These are phyloP conservation scores for Ranitomeya imitator DNA, from an alignment of 2,113 vertebrate genomes.

Conservation along the genomic window DNA sequence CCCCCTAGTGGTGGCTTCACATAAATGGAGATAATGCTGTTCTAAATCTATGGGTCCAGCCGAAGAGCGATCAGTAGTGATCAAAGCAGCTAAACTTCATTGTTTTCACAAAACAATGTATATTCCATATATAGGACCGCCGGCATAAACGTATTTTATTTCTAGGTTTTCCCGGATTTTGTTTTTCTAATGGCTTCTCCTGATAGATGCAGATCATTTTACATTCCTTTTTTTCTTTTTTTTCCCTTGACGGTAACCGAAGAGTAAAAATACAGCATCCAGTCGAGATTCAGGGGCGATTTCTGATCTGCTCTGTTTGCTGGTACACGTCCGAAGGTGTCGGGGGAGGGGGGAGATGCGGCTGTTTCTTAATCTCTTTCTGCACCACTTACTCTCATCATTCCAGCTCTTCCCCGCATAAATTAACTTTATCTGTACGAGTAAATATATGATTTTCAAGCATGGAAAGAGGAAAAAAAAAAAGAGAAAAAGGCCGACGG, in stretches of 20 bases:
- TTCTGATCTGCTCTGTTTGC: conserved; percentile 31
- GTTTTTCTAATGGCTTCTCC: not conserved
- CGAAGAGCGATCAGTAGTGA: too few species aligned
- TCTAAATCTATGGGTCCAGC: too few species aligned
- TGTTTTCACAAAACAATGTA: too few species aligned
- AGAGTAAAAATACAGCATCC: conserved; percentile 10
- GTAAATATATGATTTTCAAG: conserved; percentile 54
- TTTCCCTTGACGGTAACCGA: not conserved
- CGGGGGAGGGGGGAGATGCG: not conserved
- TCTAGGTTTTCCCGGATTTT: not conserved
- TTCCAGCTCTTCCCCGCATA: conserved; percentile 42
- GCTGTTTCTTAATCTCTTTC: conserved; percentile 41
- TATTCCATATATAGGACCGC: too few species aligned
- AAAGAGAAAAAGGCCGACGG: conserved; percentile 41
- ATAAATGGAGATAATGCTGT: too few species aligned
- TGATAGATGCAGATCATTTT: not conserved
- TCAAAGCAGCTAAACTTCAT: too few species aligned
- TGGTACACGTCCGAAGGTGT: conserved; percentile 8
- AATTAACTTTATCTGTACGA: conserved; percentile 52
- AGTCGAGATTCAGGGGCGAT: conserved; percentile 21
- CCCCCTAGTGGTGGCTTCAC: too few species aligned
- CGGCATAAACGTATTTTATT: too few species aligned
- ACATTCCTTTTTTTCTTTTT: too few species aligned
- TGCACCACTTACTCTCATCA: conserved; percentile 37
- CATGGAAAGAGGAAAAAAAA: conserved; percentile 30